phyloP scores from a whole-genome alignment of 2,888 invertebrate species.

The Ashinkailepas kermadecensis region DNA sequence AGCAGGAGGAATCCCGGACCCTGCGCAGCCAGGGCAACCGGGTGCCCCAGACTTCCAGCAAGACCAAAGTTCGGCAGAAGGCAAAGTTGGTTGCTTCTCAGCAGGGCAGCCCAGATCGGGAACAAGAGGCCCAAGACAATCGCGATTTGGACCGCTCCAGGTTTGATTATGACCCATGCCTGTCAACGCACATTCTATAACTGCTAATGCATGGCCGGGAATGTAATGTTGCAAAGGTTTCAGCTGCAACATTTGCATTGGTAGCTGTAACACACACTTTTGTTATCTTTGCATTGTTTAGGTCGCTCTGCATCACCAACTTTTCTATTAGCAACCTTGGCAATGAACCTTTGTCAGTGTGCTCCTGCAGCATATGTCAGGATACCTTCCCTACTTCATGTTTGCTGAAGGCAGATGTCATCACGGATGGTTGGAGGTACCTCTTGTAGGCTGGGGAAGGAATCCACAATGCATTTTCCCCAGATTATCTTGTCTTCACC shows the following conservation, averaged over 20 bases:
- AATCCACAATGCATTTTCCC: too few relatives aligned
- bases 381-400: too few relatives aligned
- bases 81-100: constrained; percentile 4
- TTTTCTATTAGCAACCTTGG: too few relatives aligned
- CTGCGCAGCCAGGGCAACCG: background rate
- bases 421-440: too few relatives aligned
- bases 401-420: too few relatives aligned
- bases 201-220: background rate
- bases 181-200: background rate
- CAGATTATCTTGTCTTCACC: too few relatives aligned
- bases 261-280: background rate
- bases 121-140: background rate
- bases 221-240: background rate
- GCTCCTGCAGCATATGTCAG: too few relatives aligned
- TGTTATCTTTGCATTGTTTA: background rate
- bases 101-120: background rate
- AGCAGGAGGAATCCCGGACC: constrained; percentile 65
- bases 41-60: constrained; percentile 18
- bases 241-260: background rate
- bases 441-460: too few relatives aligned
- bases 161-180: too few relatives aligned
- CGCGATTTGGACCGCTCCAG: background rate
- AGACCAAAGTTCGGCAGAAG: constrained; percentile 20
- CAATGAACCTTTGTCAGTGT: too few relatives aligned
- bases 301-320: too few relatives aligned